These are phyloP conservation scores for Leptocoma aspasia DNA, from an alignment of 2,113 vertebrate genomes.

Conservation along the genomic window DNA sequence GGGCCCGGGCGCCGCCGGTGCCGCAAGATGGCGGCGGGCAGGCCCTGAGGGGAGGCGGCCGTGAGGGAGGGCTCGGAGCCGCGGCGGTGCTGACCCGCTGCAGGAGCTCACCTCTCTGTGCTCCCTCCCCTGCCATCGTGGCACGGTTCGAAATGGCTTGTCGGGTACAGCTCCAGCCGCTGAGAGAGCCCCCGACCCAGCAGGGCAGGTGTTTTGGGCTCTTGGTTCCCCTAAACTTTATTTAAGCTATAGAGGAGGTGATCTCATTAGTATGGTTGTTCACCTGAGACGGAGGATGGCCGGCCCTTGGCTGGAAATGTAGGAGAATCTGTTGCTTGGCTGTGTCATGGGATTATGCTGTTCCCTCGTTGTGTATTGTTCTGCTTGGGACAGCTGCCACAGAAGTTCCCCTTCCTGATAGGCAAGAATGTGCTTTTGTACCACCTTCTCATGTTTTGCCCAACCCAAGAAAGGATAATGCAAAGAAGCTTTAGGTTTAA, in stretches of 20 bases:
- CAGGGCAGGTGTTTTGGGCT: rapidly evolving
- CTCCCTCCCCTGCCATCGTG: no score
- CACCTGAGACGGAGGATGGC: not conserved
- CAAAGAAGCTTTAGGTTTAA: not conserved
- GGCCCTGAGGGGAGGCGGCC: not conserved
- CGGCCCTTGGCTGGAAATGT: no score
- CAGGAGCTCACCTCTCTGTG: not conserved
- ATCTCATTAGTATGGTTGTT: not conserved
- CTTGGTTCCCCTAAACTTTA: rapidly evolving
- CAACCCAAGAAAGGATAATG: not conserved
- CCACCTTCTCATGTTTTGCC: not conserved
- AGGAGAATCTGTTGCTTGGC: not conserved
- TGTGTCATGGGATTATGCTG: not conserved
- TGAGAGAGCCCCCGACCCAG: not conserved
- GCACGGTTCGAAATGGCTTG: not conserved
- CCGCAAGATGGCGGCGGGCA: not conserved
- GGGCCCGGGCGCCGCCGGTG: no score
- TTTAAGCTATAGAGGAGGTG: not conserved
- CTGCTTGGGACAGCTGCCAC: not conserved
- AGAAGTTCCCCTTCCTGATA: not conserved
- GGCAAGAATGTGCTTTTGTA: not conserved
- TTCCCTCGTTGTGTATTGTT: not conserved
- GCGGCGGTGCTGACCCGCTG: rapidly evolving
- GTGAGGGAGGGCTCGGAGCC: not conserved
- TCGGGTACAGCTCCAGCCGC: not conserved